Evolutionary conservation across 2,797 vertebrate species (phyloP).

Genomic region (Adelosebastes latens): DNA sequence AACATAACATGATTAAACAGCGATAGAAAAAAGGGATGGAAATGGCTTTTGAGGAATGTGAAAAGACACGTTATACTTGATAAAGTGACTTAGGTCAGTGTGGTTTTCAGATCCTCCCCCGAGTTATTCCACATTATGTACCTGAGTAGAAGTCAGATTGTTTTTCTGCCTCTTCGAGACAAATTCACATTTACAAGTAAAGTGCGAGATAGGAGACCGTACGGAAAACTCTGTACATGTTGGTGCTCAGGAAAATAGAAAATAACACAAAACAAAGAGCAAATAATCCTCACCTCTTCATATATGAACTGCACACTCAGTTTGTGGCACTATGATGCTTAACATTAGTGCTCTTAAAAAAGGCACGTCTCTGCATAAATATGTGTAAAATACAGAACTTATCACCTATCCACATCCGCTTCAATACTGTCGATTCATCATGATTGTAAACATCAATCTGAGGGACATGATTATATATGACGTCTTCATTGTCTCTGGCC

Average conservation of each 20-base stretch:
- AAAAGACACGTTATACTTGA: not conserved
- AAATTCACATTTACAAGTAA: slow-evolving; percentile 44
- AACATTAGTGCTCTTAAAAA: slow-evolving; percentile 20
- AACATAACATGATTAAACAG: not conserved
- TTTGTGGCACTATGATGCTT: slow-evolving; percentile 3
- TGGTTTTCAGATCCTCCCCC: not conserved
- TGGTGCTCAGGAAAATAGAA: not conserved
- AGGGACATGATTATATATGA: not conserved
- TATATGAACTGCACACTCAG: slow-evolving; percentile 16
- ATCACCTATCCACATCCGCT: not conserved
- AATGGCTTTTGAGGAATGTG: not conserved
- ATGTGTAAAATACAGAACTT: not conserved
- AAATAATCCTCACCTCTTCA: not conserved
- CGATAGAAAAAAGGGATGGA: not conserved
- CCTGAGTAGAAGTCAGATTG: slow-evolving; percentile 52
- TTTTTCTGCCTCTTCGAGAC: not conserved
- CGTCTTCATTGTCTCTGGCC: slow-evolving; percentile 59
- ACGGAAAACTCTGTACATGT: not conserved
- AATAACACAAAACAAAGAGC: not conserved
- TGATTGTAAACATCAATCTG: slow-evolving; percentile 57
- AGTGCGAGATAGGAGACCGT: slow-evolving; percentile 40
- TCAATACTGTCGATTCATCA: not conserved
- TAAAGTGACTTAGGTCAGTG: not conserved
- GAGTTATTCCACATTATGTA: slow-evolving; percentile 7
- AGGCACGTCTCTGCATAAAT: slow-evolving; percentile 35